phyloP scores from a whole-genome alignment of 2,888 invertebrate genomes.

The Drosophila kanekoi region DNA sequence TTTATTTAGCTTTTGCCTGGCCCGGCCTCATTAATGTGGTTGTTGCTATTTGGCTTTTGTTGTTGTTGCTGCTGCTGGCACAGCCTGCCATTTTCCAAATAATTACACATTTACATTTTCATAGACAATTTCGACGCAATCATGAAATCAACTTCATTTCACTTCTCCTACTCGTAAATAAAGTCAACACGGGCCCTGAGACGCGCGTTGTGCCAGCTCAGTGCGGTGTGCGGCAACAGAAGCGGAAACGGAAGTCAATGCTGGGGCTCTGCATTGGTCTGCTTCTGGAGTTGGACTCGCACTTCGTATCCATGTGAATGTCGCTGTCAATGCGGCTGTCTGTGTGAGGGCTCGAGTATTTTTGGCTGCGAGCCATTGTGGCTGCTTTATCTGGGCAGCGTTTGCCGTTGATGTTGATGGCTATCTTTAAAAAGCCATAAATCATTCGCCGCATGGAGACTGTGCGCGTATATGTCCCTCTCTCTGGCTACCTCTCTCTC shows the following conservation, averaged over 20 bases:
- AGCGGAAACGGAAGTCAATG: constrained; percentile 56
- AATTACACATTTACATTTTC: constrained; percentile 80
- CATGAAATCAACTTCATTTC: constrained; percentile 71
- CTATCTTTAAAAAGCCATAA: constrained; percentile 79
- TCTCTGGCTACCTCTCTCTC: constrained; percentile 2
- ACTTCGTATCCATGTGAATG: constrained; percentile 11
- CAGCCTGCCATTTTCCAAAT: constrained; percentile 71
- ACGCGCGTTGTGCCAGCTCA: neutral
- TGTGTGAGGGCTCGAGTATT: constrained; percentile 20
- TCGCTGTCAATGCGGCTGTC: constrained; percentile 29
- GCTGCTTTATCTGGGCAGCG: constrained; percentile 67
- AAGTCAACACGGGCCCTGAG: constrained; percentile 41
- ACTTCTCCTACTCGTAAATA: constrained; percentile 49
- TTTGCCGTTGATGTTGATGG: constrained; percentile 79
- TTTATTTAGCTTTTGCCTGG: constrained; percentile 59
- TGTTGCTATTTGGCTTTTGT: neutral
- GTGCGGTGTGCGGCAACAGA: constrained; percentile 13
- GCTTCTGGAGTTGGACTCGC: neutral
- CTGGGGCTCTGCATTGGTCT: constrained; percentile 25
- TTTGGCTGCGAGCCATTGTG: constrained; percentile 55
- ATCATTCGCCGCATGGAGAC: constrained; percentile 51
- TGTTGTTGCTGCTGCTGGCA: constrained; percentile 9
- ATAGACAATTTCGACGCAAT: constrained; percentile 72
- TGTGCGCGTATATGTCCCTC: neutral
- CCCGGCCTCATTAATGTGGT: constrained; percentile 48